Base-by-base conservation (phyloP, 1,140 invertebrate genomes). In the Sogatella furcifera region DNA sequence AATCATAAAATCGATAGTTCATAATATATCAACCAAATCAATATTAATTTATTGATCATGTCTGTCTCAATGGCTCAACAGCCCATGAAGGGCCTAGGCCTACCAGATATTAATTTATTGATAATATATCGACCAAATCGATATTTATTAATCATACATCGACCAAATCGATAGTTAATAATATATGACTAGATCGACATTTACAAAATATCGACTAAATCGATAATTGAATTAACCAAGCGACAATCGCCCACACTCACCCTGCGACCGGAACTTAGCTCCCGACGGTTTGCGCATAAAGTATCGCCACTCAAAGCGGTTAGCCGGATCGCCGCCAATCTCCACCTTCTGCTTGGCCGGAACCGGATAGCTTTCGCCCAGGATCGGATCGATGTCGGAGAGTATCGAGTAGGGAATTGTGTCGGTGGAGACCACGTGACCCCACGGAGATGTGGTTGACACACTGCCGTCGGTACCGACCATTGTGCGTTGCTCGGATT, bases 251-350 rank as follows among this genome's bases (percentile, higher is more conserved):
- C 44, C 44, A 21, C 10, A 52, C 55, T 31, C 38, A 64, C 62
- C 59, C 55, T 58, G 55, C 31, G n/a, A 41, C 24, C 62, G 63
- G 61, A 67, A 55, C 46, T 70, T 69, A 2, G 34, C 34, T 3
- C 63, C 65, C 6, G 63, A 65, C 54, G 64, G 77, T 79, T 66
- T 73, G 44, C 87, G 72, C 19, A 90, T 74, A 72, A 92, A 92
- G 72, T 96, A 97, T 43, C 92, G 80, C 94, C 95, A 97, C 75
- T 97, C 93, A 63, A 97, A 90, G 60, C 91, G 80, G 70, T 97
- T 97, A 0, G 93, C 89, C 21, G 95, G 74, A 69, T 95, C 92
- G 0, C 90, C 89, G 14, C 88, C 88, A 24, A 95, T 85, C 73
- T 93, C 90, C 0, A 87, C 91, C 64, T 85, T 83, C 71, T 95